Conservation (phyloP, 2,797 vertebrate species). For the Chelon labrosus region DNA sequence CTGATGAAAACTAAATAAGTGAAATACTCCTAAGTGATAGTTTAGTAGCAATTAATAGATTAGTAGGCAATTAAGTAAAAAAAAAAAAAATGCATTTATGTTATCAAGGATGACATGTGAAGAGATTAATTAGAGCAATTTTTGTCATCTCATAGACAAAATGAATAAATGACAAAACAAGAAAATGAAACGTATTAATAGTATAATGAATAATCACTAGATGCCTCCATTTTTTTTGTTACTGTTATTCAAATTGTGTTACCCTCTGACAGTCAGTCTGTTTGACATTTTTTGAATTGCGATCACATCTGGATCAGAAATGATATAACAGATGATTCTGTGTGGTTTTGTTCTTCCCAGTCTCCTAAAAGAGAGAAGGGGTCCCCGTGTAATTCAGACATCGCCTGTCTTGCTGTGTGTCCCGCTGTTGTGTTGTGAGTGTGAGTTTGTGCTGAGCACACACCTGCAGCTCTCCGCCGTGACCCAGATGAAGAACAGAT, state of each 20-base stretch:
- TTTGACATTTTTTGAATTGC: not conserved
- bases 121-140: not conserved
- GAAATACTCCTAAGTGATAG: too few species aligned
- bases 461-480: conserved; percentile 66
- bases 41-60: too few species aligned
- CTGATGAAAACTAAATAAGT: not conserved
- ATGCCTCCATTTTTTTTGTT: too few species aligned
- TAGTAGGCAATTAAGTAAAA: too few species aligned
- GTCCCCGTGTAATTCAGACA: not conserved
- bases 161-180: not conserved
- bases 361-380: not conserved
- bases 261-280: too few species aligned
- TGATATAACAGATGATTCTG: not conserved
- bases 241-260: not conserved
- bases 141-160: not conserved
- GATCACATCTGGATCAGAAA: not conserved
- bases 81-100: too few species aligned
- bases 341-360: not conserved
- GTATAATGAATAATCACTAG: too few species aligned
- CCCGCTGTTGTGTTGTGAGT: not conserved
- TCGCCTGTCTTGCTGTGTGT: not conserved
- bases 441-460: conserved; percentile 27
- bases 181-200: not conserved
- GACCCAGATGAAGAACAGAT: conserved; percentile 74
- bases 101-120: not conserved